Percentiles rank a stretch among this genome's conserved stretches.
Conservation (phyloP, 2,797 vertebrate species). For the Podarcis lilfordi region DNA sequence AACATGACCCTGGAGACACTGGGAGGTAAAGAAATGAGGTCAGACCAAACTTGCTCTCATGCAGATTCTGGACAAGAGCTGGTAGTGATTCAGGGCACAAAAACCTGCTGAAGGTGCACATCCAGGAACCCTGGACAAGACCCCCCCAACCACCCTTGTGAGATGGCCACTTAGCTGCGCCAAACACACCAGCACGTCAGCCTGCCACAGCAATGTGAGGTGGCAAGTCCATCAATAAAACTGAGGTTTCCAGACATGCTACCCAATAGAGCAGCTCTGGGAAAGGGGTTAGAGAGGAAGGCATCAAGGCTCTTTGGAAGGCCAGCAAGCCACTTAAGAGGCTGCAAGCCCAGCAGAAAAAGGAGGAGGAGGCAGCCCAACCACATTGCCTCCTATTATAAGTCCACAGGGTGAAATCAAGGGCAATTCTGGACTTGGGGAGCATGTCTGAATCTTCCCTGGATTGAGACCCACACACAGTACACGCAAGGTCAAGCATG, state of each 20-base stretch:
- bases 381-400: not conserved
- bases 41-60: fast-evolving
- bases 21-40: not conserved
- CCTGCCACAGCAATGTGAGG: not conserved
- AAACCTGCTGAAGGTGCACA: not conserved
- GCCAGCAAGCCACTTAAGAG: no score
- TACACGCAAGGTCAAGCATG: not conserved
- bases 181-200: not conserved
- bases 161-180: not conserved
- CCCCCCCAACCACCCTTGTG: no score
- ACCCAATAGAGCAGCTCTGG: not conserved
- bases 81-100: not conserved
- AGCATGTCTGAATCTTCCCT: not conserved
- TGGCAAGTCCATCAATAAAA: not conserved
- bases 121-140: not conserved
- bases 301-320: not conserved
- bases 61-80: not conserved
- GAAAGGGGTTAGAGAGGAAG: not conserved
- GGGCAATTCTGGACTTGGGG: not conserved
- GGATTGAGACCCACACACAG: not conserved
- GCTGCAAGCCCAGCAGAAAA: not conserved
- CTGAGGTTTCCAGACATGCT: not conserved
- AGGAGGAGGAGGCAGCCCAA: no score
- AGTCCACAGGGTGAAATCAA: not conserved
- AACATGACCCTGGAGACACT: constrained; percentile 49